Conservation (phyloP, 2,888 invertebrate genomes). For the Dolichomitus sp. region DNA sequence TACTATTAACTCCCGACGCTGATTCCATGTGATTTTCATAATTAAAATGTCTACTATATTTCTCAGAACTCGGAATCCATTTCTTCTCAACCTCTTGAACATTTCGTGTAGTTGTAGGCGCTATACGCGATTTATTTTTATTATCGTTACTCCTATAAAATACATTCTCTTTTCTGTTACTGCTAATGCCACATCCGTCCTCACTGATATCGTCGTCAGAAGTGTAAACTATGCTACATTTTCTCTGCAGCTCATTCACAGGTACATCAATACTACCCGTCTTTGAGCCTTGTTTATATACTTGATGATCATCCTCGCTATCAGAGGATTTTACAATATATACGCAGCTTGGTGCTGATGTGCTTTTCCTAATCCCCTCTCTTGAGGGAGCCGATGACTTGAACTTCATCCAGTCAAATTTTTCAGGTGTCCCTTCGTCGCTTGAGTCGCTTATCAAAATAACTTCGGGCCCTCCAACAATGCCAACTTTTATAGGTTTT, state of each 20-base stretch:
- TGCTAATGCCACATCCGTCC: not conserved
- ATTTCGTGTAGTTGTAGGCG: not conserved
- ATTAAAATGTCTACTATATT: not conserved
- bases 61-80: constrained; percentile 29
- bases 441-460: constrained; percentile 83
- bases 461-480: constrained; percentile 62
- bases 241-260: constrained; percentile 41
- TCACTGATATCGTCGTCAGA: constrained; percentile 72
- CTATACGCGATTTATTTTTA: not conserved
- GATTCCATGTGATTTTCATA: not conserved
- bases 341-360: constrained; percentile 1
- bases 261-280: constrained; percentile 40
- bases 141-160: not conserved
- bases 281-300: constrained; percentile 3
- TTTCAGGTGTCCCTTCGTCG: constrained; percentile 61
- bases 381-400: not conserved
- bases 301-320: constrained; percentile 54
- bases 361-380: constrained; percentile 24
- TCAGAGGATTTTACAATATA: constrained; percentile 71
- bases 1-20: not conserved
- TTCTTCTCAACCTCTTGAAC: constrained; percentile 30
- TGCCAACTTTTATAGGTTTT: not conserved
- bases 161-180: constrained; percentile 30
- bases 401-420: constrained; percentile 8
- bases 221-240: constrained; percentile 62